Base-by-base conservation (phyloP, 2,113 vertebrate species). In the Barnardius zonarius region DNA sequence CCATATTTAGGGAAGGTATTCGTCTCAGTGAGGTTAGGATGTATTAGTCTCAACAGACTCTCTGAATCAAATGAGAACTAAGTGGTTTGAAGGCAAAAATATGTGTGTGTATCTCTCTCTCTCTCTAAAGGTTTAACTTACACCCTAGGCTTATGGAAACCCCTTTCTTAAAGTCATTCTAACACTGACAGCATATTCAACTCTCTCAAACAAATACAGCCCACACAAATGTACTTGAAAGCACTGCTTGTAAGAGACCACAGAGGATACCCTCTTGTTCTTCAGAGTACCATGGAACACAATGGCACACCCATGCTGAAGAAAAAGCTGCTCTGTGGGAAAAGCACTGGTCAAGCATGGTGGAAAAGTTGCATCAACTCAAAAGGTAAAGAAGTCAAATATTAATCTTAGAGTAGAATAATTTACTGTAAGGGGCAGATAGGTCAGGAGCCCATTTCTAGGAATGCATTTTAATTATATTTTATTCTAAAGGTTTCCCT, bases 211-310 rank as follows among this genome's bases (percentile, higher is more conserved):
- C 83, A 96, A 97, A 90, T 67, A 94, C 95, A 92, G 37, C 97
- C 95, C 85, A 96, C 97, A n/a, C 93, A 96, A 67, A 94, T 39
- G 79, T 94, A 97, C 96, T 88, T 96, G 93, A 98, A 97, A 98
- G 96, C 72, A 90, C 52, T 92, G 88, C 89, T 92, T 93, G 24
- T 68, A 63, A 94, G 97, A 95, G 91, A 96, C 96, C 97, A 92
- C 97, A 98, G 97, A 98, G 98, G 98, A 98, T 98, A 98, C 98
- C 98, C 98, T 98, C 96, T 93, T 41, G 8, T 83, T 96, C 74
- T 95, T 84, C 92, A 80, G 90, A 88, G 31, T 86, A 94, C 93
- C 94, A 96, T 91, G 95, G 95, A 98, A 97, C 96, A 96, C 94
- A 91, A 94, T 22, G 90, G 74, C n/a, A 77, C 20, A 2, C 96